phyloP scores from a whole-genome alignment of 1,140 invertebrate genomes.

The Cherax quadricarinatus region DNA sequence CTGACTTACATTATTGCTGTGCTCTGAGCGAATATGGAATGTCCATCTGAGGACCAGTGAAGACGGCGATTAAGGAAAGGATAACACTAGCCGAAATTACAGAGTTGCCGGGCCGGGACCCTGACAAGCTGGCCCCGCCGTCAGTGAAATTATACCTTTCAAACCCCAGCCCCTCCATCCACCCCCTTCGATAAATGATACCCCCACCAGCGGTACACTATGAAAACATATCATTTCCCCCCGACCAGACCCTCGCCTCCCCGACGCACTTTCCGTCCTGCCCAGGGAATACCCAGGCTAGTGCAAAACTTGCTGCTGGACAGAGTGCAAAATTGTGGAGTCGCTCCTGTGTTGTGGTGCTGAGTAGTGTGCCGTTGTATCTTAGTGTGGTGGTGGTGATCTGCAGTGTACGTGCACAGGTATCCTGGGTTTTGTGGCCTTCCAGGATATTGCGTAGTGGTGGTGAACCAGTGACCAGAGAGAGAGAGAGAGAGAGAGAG shows the following conservation, averaged over 20 bases:
- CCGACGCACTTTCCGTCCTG: slow-evolving; percentile 58
- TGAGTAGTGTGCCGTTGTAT: too few species aligned
- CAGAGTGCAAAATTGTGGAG: slow-evolving; percentile 55
- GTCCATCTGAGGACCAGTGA: slow-evolving; percentile 62
- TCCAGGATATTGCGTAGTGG: background rate
- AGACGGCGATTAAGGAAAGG: slow-evolving; percentile 69
- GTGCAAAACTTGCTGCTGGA: slow-evolving; percentile 55
- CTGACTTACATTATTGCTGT: slow-evolving; percentile 53
- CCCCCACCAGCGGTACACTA: slow-evolving; percentile 61
- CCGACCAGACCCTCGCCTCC: slow-evolving; percentile 47
- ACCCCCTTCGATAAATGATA: slow-evolving; percentile 68
- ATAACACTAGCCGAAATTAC: slow-evolving; percentile 68
- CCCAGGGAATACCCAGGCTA: slow-evolving; percentile 51
- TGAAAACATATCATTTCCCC: slow-evolving; percentile 71
- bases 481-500: too few species aligned
- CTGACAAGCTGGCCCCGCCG: slow-evolving; percentile 67
- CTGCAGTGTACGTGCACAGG: too few species aligned
- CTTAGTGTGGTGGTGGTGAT: background rate
- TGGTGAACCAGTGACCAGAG: too few species aligned
- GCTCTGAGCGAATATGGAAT: slow-evolving; percentile 66
- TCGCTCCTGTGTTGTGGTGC: slow-evolving; percentile 22
- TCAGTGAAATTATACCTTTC: slow-evolving; percentile 69
- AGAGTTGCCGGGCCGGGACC: slow-evolving; percentile 60
- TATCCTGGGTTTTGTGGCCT: background rate
- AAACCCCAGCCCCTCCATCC: slow-evolving; percentile 22